Conservation (phyloP, 2,797 vertebrate genomes). For the Acipenser ruthenus region DNA sequence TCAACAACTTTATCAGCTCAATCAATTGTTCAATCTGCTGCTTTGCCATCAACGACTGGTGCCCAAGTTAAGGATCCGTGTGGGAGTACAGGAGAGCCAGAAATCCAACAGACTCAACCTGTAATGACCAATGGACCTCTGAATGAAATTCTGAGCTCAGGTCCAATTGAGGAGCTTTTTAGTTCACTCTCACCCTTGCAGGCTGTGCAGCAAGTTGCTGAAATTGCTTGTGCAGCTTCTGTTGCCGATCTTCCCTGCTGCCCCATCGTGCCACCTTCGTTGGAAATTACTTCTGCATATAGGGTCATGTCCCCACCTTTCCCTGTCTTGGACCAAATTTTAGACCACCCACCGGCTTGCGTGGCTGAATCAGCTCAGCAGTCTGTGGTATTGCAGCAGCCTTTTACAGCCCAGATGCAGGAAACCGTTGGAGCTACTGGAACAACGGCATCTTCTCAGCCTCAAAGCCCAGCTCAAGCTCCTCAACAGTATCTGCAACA, state of each 20-base stretch:
- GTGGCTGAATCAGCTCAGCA: conserved; percentile 42
- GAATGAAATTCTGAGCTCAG: not conserved
- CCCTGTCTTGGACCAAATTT: conserved; percentile 30
- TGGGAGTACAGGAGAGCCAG: too few species aligned
- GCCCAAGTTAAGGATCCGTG: not conserved
- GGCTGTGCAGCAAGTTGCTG: conserved; percentile 41
- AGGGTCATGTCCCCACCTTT: conserved; percentile 46
- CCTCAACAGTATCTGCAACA: conserved; percentile 27
- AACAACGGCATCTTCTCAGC: conserved; percentile 57
- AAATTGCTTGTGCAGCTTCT: conserved; percentile 41
- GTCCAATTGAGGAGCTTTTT: conserved; percentile 40
- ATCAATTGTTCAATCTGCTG: not conserved
- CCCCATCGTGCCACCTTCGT: conserved; percentile 59
- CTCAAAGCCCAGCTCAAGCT: conserved; percentile 54
- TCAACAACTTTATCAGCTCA: conserved; percentile 27
- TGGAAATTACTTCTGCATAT: conserved; percentile 53
- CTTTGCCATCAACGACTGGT: not conserved
- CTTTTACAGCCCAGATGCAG: conserved; percentile 41
- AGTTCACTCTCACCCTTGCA: conserved; percentile 46
- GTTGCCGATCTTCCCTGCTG: conserved; percentile 62
- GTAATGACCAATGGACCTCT: too few species aligned
- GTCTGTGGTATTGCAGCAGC: conserved; percentile 66
- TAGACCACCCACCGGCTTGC: conserved; percentile 40
- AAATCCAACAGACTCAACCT: too few species aligned
- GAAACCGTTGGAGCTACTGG: conserved; percentile 39